Evolutionary conservation across 2,113 vertebrate species (phyloP).

Genomic region (Gila orcuttii): DNA sequence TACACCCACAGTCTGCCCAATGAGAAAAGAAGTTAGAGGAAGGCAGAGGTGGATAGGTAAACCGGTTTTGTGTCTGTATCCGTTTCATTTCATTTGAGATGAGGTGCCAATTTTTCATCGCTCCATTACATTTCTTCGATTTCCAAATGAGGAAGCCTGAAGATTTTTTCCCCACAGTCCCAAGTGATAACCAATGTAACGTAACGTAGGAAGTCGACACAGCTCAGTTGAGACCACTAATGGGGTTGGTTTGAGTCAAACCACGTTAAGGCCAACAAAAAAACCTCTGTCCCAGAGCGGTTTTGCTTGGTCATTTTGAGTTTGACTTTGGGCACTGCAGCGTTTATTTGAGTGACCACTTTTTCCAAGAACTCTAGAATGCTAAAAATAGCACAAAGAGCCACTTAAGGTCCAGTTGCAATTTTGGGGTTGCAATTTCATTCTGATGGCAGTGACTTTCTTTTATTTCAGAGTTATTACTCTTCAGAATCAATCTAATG

Average conservation of each 20-base stretch:
- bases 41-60: slow-evolving; percentile 16
- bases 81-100: not conserved
- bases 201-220: slow-evolving; percentile 21
- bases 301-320: slow-evolving; percentile 53
- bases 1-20: not conserved
- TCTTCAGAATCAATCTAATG: slow-evolving; percentile 9
- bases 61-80: slow-evolving; percentile 8
- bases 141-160: slow-evolving; percentile 15
- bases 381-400: slow-evolving; percentile 43
- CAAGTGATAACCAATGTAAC: slow-evolving; percentile 19
- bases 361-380: slow-evolving; percentile 19
- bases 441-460: not conserved
- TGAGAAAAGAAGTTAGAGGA: slow-evolving; percentile 34
- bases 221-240: slow-evolving; percentile 41
- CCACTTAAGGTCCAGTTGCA: not conserved
- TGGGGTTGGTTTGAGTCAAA: slow-evolving; percentile 18
- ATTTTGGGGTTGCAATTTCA: not conserved
- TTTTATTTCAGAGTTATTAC: not conserved
- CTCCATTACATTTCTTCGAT: slow-evolving; percentile 10
- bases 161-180: not conserved
- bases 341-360: slow-evolving; percentile 55
- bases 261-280: slow-evolving; percentile 8
- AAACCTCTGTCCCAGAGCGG: not conserved
- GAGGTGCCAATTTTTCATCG: not conserved
- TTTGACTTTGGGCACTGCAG: slow-evolving; percentile 44